A percentile compares a stretch with the other conserved stretches of the same genome.
Evolutionary conservation across 2,113 vertebrate genomes (phyloP).

Genomic region (Gallinago jamesoni): DNA sequence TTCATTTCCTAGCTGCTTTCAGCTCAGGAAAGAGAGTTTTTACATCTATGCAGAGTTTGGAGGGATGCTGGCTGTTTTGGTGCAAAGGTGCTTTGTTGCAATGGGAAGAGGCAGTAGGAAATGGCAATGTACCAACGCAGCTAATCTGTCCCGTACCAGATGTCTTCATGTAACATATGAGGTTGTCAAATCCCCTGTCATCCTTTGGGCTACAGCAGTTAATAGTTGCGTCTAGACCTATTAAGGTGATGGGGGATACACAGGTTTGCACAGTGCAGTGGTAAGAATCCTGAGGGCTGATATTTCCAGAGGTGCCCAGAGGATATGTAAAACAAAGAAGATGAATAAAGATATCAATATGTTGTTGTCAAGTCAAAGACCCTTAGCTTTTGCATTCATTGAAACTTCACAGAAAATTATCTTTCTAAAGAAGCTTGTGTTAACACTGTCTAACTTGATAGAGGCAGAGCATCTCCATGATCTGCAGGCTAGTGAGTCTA

Average conservation of each 20-base stretch:
- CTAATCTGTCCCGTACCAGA: conserved; percentile 4
- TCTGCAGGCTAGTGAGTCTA: background rate
- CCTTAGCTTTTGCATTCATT: background rate
- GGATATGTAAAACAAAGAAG: background rate
- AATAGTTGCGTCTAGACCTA: background rate
- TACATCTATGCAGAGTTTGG: background rate
- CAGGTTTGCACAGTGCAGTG: background rate
- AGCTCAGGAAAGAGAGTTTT: background rate
- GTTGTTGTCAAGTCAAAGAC: background rate
- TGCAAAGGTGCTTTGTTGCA: background rate
- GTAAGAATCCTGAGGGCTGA: background rate
- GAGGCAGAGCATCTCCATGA: background rate
- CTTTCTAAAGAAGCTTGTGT: background rate
- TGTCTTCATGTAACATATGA: background rate
- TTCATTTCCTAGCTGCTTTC: background rate
- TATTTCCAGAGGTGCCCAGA: background rate
- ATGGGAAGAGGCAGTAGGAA: background rate
- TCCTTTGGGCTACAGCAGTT: conserved; percentile 39
- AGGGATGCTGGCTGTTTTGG: background rate
- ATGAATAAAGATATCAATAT: conserved; percentile 4
- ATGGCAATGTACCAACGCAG: background rate
- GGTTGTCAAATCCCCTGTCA: conserved; percentile 25
- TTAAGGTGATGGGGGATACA: background rate
- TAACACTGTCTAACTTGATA: background rate
- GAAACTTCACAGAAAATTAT: background rate